Conservation (phyloP, 2,113 vertebrate species). For the Marcusenius ussheri region DNA sequence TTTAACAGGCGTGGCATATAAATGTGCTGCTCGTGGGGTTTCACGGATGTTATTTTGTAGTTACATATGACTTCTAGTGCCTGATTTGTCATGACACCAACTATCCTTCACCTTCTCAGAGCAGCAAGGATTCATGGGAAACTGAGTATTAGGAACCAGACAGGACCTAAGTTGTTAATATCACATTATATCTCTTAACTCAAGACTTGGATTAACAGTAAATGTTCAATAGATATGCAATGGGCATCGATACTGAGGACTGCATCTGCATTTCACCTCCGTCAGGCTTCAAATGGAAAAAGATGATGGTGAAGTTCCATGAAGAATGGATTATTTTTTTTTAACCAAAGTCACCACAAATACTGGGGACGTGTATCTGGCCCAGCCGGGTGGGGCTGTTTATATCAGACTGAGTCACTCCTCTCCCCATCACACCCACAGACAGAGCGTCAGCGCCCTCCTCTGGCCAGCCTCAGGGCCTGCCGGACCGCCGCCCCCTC, state of each 20-base stretch:
- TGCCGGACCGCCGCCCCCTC: slow-evolving; percentile 45
- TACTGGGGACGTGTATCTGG: background rate
- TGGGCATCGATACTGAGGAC: background rate
- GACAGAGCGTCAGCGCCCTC: background rate
- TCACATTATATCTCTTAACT: background rate
- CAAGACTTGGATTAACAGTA: background rate
- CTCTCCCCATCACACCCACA: background rate
- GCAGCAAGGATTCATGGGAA: background rate
- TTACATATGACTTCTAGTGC: background rate
- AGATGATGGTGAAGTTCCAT: background rate
- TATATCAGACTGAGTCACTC: background rate
- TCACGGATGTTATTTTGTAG: background rate
- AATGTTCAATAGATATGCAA: background rate
- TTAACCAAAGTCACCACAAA: background rate
- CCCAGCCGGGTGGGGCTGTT: background rate
- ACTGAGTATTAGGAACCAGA: background rate
- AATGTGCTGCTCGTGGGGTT: background rate
- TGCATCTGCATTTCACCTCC: background rate
- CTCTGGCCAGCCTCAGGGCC: background rate
- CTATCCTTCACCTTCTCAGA: background rate
- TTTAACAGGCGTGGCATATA: background rate
- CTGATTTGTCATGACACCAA: background rate
- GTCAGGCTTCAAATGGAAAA: background rate
- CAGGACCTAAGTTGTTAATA: background rate
- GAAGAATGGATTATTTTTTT: background rate